Evolutionary conservation across 2,113 vertebrate species (phyloP).

Genomic region (Gallinago media): DNA sequence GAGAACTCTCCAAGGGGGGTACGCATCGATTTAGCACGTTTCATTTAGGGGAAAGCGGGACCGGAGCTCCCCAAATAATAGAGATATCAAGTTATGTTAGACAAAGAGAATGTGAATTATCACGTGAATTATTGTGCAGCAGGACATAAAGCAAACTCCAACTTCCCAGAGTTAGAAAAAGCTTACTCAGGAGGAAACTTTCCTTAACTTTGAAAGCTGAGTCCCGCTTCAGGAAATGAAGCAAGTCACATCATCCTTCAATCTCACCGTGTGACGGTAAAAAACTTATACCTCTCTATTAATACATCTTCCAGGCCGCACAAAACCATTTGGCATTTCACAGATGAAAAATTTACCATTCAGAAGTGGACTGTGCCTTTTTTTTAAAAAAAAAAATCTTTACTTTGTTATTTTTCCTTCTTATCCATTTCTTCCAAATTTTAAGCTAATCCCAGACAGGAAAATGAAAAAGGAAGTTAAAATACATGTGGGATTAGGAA

Average conservation of each 20-base stretch:
- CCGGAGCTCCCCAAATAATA: conserved; percentile 29
- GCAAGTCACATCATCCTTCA: conserved; percentile 67
- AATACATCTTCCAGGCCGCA: conserved; percentile 28
- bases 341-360: conserved; percentile 3
- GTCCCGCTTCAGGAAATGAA: conserved; percentile 53
- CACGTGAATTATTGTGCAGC: conserved; percentile 43
- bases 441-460: conserved; percentile 23
- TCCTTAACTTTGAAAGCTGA: conserved; percentile 50
- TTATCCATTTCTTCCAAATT: conserved; percentile 1
- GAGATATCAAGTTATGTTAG: conserved; percentile 47
- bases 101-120: conserved; percentile 48
- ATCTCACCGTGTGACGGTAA: conserved; percentile 23
- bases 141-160: conserved; percentile 54
- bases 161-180: conserved; percentile 52
- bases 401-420: conserved; percentile 6
- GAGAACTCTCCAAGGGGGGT: not conserved
- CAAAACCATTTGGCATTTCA: conserved; percentile 11
- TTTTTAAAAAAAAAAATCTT: not conserved
- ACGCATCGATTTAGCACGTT: not conserved
- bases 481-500: conserved; percentile 41
- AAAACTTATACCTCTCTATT: conserved; percentile 33
- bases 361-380: not conserved
- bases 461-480: conserved; percentile 54
- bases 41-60: not conserved
- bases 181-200: conserved; percentile 55